Conservation (phyloP, 2,888 invertebrate genomes). For the Cephonodes hylas region DNA sequence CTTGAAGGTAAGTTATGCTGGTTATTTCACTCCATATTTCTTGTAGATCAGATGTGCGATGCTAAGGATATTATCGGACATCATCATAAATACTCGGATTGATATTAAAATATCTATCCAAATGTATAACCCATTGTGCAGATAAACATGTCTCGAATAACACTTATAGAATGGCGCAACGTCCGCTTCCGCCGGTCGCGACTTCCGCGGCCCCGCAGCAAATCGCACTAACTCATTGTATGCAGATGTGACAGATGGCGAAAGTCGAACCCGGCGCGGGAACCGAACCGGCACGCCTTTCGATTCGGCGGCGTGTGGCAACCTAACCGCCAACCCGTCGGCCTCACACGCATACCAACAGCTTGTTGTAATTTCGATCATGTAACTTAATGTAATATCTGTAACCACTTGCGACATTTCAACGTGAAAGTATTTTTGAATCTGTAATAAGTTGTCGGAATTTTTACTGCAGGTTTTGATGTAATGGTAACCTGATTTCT, state of each 20-base stretch:
- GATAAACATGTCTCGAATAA: background rate
- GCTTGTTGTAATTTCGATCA: background rate
- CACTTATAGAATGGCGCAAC: background rate
- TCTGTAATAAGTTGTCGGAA: background rate
- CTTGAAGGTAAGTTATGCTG: no score
- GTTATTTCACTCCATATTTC: no score
- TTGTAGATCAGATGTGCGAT: no score
- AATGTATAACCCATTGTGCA: background rate
- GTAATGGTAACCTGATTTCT: background rate
- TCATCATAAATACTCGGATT: no score
- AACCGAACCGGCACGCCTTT: slow-evolving; percentile 68
- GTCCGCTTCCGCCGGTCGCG: slow-evolving; percentile 20
- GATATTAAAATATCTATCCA: no score
- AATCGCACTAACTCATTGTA: slow-evolving; percentile 52
- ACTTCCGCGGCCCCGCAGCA: slow-evolving; percentile 25
- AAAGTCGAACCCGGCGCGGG: slow-evolving; percentile 66
- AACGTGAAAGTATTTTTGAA: slow-evolving; percentile 6
- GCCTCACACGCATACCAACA: background rate
- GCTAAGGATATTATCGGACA: no score
- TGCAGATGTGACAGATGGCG: slow-evolving; percentile 72
- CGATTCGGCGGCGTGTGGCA: slow-evolving; percentile 35
- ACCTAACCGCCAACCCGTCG: background rate
- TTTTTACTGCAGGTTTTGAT: background rate
- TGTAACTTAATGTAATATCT: slow-evolving; percentile 1
- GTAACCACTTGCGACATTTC: slow-evolving; percentile 6